Conservation (phyloP, 2,797 vertebrate genomes). For the Ptychadena robeensis region DNA sequence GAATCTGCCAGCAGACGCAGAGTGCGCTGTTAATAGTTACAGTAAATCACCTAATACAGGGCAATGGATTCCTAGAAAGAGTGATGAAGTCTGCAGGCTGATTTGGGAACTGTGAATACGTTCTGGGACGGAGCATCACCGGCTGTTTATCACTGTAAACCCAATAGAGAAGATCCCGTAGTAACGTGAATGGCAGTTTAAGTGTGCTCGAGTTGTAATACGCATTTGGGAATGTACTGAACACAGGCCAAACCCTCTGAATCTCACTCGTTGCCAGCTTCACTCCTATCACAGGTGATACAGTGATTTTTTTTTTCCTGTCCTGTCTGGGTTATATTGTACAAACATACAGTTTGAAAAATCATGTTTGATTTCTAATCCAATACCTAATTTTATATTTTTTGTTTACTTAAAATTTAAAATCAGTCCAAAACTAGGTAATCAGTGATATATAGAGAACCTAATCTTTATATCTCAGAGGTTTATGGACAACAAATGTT, state of each 20-base stretch:
- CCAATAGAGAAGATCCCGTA: slow-evolving; percentile 27
- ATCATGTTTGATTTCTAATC: neutral
- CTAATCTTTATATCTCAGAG: no score
- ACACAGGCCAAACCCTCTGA: slow-evolving; percentile 31
- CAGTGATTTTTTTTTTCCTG: slow-evolving; percentile 8
- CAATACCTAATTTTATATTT: no score
- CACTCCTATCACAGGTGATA: slow-evolving; percentile 15
- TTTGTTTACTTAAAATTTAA: no score
- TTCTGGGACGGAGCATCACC: slow-evolving; percentile 27
- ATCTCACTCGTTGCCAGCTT: slow-evolving; percentile 34
- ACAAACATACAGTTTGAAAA: neutral
- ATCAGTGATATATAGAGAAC: no score
- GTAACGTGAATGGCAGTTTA: slow-evolving; percentile 31
- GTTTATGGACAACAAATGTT: no score
- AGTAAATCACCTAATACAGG: slow-evolving; percentile 32
- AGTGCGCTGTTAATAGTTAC: slow-evolving; percentile 40
- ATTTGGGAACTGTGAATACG: slow-evolving; percentile 41
- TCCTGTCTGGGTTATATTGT: neutral
- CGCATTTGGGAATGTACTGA: slow-evolving; percentile 24
- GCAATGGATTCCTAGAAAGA: slow-evolving; percentile 32
- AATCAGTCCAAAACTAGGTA: no score
- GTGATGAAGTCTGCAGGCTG: slow-evolving; percentile 32
- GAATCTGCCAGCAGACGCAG: slow-evolving; percentile 31
- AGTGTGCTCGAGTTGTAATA: slow-evolving; percentile 27
- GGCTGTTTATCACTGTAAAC: slow-evolving; percentile 43